These are phyloP conservation scores for Acipenser oxyrinchus DNA, from an alignment of 2,797 vertebrate species.

Conservation along the genomic window DNA sequence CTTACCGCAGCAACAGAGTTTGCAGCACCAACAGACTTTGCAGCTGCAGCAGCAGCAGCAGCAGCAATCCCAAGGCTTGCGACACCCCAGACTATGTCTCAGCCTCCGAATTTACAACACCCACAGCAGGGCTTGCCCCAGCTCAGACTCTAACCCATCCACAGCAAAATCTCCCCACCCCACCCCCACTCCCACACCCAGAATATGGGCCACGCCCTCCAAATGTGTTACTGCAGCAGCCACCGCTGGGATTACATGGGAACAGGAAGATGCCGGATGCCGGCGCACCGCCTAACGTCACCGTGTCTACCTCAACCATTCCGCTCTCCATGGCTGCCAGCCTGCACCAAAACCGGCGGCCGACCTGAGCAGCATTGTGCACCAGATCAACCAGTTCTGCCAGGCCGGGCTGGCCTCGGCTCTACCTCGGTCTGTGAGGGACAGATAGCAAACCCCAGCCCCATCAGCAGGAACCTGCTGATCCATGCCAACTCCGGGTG, in stretches of 20 bases:
- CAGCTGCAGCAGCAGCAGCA: constrained; percentile 62
- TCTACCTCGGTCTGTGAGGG: constrained; percentile 96
- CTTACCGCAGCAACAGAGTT: constrained; percentile 61
- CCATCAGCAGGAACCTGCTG: constrained; percentile 95
- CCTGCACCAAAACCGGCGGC: constrained; percentile 84
- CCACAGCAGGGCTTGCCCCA: constrained; percentile 65
- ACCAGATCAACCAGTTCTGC: constrained; percentile 99
- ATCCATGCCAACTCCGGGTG: constrained; percentile 95
- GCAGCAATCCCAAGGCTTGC: constrained; percentile 61
- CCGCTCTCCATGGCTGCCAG: constrained; percentile 93
- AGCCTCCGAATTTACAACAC: constrained; percentile 62
- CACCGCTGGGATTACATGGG: constrained; percentile 72
- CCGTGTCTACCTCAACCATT: constrained; percentile 99
- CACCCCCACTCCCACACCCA: constrained; percentile 41
- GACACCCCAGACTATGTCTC: constrained; percentile 69
- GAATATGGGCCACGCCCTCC: constrained; percentile 39
- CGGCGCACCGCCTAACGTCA: constrained; percentile 94
- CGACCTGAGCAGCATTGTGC: constrained; percentile 96
- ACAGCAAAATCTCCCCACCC: constrained; percentile 48
- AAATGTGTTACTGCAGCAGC: constrained; percentile 52
- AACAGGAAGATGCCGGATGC: constrained; percentile 85
- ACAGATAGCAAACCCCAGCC: constrained; percentile 98
- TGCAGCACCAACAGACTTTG: constrained; percentile 69
- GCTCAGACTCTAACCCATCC: constrained; percentile 66
- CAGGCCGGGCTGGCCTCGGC: constrained; percentile 85